phyloP scores from a whole-genome alignment of 1,140 invertebrate species.

The Macrocentrus cingulum region DNA sequence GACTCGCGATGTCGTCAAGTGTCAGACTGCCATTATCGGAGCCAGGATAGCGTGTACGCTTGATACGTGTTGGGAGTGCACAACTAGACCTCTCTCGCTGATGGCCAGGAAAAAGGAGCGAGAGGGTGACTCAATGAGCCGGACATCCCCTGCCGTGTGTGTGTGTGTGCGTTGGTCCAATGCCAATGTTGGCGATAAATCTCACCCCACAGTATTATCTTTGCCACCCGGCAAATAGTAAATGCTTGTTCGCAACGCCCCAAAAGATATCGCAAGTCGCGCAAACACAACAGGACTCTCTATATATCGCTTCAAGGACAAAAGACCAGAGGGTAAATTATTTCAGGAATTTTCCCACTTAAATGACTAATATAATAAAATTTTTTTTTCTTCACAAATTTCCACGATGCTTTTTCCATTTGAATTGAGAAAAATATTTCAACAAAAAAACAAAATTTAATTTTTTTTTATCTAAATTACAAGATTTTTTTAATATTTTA shows the following conservation, averaged over 20 bases:
- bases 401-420: too few species aligned
- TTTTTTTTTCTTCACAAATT: too few species aligned
- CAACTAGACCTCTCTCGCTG: constrained; percentile 7
- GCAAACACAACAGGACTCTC: constrained; percentile 12
- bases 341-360: too few species aligned
- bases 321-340: too few species aligned
- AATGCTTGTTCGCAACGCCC: constrained; percentile 49
- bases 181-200: constrained; percentile 36
- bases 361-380: too few species aligned
- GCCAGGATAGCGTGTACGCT: constrained; percentile 21
- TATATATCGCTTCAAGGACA: too few species aligned
- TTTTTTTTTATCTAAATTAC: too few species aligned
- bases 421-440: too few species aligned
- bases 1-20: not conserved
- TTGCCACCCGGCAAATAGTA: constrained; percentile 47
- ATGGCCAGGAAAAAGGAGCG: not conserved
- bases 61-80: constrained; percentile 32
- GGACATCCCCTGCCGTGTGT: constrained; percentile 28
- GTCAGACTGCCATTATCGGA: constrained; percentile 26
- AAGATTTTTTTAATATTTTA: too few species aligned
- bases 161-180: constrained; percentile 12
- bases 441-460: too few species aligned
- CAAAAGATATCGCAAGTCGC: constrained; percentile 25
- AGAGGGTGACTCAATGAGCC: constrained; percentile 26
- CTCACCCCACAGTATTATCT: constrained; percentile 47